Evolutionary conservation across 2,797 vertebrate genomes (phyloP).

Genomic region (Taenioides sp.): DNA sequence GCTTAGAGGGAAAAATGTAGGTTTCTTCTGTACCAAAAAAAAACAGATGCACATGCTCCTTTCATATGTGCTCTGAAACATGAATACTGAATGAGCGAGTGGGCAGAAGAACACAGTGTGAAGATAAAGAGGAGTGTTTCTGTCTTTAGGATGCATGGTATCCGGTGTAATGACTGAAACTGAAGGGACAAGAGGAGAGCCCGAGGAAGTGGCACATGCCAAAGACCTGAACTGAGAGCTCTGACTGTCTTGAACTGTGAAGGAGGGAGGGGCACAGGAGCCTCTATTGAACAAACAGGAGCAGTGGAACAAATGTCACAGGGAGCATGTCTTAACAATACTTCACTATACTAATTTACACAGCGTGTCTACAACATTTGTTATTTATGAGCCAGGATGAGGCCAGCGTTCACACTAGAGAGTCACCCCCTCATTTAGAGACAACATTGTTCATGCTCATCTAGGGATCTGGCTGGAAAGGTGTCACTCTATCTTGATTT

Average conservation of each 20-base stretch:
- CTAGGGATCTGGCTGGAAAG: not conserved
- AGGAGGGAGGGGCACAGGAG: conserved; percentile 39
- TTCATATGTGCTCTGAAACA: conserved; percentile 62
- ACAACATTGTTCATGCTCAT: not conserved
- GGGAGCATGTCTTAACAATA: conserved; percentile 28
- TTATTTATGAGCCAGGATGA: not conserved
- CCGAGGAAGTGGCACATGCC: conserved; percentile 47
- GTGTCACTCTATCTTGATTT: not conserved
- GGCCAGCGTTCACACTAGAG: not conserved
- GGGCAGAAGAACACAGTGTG: conserved; percentile 53
- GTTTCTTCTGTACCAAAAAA: conserved; percentile 64
- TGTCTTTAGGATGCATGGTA: conserved; percentile 45
- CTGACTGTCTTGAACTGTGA: conserved; percentile 52
- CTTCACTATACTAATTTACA: not conserved
- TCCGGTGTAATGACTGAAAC: conserved; percentile 38
- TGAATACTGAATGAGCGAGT: conserved; percentile 75
- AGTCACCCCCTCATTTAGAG: not conserved
- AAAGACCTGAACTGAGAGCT: conserved; percentile 53
- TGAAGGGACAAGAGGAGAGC: conserved; percentile 44
- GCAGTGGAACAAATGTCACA: conserved; percentile 22
- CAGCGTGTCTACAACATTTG: not conserved
- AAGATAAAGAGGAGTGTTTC: conserved; percentile 45
- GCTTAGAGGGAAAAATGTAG: conserved; percentile 59
- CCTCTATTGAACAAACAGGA: conserved; percentile 28
- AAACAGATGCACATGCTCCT: conserved; percentile 55